Conservation (phyloP, 2,113 vertebrate species). For the Lasiurus borealis region DNA sequence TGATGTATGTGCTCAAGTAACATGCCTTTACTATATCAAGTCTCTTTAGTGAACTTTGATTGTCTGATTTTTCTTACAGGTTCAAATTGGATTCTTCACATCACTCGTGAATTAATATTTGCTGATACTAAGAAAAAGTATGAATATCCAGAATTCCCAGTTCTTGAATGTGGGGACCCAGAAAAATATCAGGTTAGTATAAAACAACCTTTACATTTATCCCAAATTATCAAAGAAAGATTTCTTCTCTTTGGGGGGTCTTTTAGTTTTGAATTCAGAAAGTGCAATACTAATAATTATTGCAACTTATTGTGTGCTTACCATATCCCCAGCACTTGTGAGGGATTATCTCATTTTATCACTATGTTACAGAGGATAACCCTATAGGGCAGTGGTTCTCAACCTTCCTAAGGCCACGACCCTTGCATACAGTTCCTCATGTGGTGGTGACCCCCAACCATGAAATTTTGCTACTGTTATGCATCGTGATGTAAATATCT, state of each 20-base stretch:
- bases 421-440: too few relatives aligned
- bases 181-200: conserved; percentile 85
- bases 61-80: conserved; percentile 71
- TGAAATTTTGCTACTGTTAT: too few relatives aligned
- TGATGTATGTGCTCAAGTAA: not conserved
- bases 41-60: conserved; percentile 43
- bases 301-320: not conserved
- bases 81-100: conserved; percentile 84
- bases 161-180: conserved; percentile 83
- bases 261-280: conserved; percentile 27
- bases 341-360: conserved; percentile 19
- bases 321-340: not conserved
- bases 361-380: not conserved
- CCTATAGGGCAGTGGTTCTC: too few relatives aligned
- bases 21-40: not conserved
- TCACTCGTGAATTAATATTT: conserved; percentile 82
- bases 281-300: not conserved
- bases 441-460: too few relatives aligned
- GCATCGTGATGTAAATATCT: too few relatives aligned
- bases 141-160: conserved; percentile 80
- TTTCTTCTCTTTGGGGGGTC: not conserved
- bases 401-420: too few relatives aligned
- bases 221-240: not conserved
- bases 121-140: conserved; percentile 69
- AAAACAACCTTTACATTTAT: conserved; percentile 25